Conservation (phyloP, 2,888 invertebrate species). For the Temnothorax rugatulus region DNA sequence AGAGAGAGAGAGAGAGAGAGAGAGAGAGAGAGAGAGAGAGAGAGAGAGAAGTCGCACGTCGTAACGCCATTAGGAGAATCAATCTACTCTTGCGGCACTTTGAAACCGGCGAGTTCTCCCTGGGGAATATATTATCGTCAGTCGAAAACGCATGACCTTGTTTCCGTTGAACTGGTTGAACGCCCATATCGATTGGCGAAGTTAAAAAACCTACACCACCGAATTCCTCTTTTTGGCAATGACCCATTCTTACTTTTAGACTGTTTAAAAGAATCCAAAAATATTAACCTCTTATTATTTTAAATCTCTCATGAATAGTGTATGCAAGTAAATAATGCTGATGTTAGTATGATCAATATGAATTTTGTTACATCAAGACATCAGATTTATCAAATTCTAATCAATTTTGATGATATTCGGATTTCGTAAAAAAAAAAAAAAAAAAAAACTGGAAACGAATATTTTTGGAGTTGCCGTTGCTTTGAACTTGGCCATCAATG, state of each 20-base stretch:
- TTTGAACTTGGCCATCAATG: background rate
- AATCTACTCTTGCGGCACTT: conserved; percentile 9
- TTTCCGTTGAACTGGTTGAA: conserved; percentile 22
- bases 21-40: too few relatives aligned
- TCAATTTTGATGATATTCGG: background rate
- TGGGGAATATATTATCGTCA: conserved; percentile 28
- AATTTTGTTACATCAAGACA: conserved; percentile 2
- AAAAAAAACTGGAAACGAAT: background rate
- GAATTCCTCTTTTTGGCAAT: conserved; percentile 18
- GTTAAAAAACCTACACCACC: background rate
- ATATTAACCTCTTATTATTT: background rate
- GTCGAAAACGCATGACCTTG: conserved; percentile 39
- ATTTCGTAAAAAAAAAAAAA: background rate
- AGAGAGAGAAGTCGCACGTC: conserved; percentile 1
- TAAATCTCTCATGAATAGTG: background rate
- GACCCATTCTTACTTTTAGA: background rate
- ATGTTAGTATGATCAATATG: background rate
- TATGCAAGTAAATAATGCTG: background rate
- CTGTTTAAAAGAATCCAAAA: background rate
- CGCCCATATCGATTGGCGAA: conserved; percentile 7
- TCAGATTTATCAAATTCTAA: background rate
- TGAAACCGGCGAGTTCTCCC: background rate
- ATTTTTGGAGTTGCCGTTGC: background rate
- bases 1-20: too few relatives aligned
- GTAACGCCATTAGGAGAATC: conserved; percentile 32